phyloP scores from a whole-genome alignment of 2,797 vertebrate species.

The Knipowitschia caucasica region DNA sequence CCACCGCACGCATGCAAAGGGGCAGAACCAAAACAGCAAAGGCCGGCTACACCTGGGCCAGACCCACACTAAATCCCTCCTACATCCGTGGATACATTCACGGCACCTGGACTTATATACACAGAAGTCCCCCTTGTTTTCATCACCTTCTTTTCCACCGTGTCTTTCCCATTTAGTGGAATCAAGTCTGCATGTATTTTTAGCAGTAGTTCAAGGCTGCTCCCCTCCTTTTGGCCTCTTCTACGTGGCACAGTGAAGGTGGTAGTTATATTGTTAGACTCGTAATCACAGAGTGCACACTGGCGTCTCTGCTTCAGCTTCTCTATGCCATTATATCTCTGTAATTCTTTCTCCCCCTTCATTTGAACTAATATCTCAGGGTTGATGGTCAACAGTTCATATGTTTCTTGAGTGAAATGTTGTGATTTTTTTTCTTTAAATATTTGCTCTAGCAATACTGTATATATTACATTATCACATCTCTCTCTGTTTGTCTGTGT shows the following conservation, averaged over 20 bases:
- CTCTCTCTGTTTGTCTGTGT: too few species aligned
- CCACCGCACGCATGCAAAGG: conserved; percentile 23
- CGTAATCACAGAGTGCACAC: conserved; percentile 47
- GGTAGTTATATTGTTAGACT: conserved; percentile 58
- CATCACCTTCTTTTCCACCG: conserved; percentile 12
- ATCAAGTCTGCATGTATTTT: conserved; percentile 37
- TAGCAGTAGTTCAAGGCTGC: conserved; percentile 25
- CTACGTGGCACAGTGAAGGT: conserved; percentile 51
- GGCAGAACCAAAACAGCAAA: conserved; percentile 51
- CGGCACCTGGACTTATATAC: conserved; percentile 8
- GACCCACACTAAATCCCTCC: conserved; percentile 22
- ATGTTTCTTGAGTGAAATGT: too few species aligned
- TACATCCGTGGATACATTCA: conserved; percentile 4
- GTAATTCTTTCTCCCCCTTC: conserved; percentile 21
- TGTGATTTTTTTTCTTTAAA: too few species aligned
- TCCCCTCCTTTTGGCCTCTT: conserved; percentile 16
- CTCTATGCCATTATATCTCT: conserved; percentile 24
- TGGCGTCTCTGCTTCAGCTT: conserved; percentile 11
- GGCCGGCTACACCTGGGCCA: conserved; percentile 61
- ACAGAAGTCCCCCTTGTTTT: neutral
- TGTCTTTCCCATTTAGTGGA: conserved; percentile 13
- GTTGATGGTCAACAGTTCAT: too few species aligned
- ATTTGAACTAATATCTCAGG: too few species aligned
- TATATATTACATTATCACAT: too few species aligned
- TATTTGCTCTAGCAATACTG: too few species aligned